A percentile compares a stretch with the other conserved stretches of the same genome.
Evolutionary conservation across 2,797 vertebrate species (phyloP).

Genomic region (Cygnus olor): DNA sequence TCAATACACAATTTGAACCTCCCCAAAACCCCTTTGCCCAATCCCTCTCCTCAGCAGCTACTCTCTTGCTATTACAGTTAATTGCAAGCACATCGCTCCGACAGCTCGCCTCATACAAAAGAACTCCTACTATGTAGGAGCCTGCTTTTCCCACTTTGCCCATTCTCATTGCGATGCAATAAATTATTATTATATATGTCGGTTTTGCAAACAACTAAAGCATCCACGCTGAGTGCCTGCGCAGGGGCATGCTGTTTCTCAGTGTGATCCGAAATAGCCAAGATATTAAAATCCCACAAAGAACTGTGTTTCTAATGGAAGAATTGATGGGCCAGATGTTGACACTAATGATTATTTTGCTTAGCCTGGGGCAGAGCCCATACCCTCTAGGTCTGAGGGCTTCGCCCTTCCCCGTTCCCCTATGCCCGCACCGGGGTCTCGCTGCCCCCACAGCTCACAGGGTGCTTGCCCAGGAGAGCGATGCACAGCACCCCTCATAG

Average conservation of each 20-base stretch:
- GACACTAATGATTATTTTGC: not conserved
- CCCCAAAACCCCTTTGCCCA: not conserved
- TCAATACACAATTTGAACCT: not conserved
- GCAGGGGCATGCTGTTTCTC: not conserved
- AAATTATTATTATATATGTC: conserved; percentile 44
- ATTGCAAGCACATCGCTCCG: not conserved
- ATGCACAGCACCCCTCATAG: not conserved
- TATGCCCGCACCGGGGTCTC: not conserved
- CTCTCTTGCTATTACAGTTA: not conserved
- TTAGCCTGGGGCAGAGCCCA: not conserved
- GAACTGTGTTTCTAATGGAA: conserved; percentile 41
- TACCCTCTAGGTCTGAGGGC: not conserved
- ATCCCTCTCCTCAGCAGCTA: not conserved
- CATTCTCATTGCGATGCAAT: not conserved
- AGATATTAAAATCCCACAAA: conserved; percentile 44
- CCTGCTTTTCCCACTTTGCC: conserved; percentile 7
- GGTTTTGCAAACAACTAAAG: conserved; percentile 5
- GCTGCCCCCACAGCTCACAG: not conserved
- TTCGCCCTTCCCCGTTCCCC: not conserved
- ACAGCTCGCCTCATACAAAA: not conserved
- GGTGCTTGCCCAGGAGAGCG: not conserved
- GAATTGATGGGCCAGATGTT: conserved; percentile 51
- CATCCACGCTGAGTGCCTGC: not conserved
- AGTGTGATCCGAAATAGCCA: not conserved
- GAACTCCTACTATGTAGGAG: not conserved